Base-by-base conservation (phyloP, 2,113 vertebrate genomes). In the Gymnogyps californianus region DNA sequence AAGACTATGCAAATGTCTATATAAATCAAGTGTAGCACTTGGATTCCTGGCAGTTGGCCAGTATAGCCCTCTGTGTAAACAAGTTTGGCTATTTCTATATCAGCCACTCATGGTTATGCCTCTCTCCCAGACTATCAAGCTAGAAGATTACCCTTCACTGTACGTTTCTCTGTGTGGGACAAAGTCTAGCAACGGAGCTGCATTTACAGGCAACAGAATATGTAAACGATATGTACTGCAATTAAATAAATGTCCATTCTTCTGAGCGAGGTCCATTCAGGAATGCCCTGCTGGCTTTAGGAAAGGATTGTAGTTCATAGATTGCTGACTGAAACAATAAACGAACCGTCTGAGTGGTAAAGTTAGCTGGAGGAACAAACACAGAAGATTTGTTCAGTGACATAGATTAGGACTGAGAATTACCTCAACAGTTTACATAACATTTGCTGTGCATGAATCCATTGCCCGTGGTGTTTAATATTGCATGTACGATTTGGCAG, bases 391-490 rank as follows among this genome's bases (percentile, higher is more conserved):
- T 76, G 44, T 82, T 80, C 65, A 71, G 70, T 79, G 77, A 82
- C 71, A 85, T 78, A 91, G 94, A 94, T 82, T 69, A 83, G 52
- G 32, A 78, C 44, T 78, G 70, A 22, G 69, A 92, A 89, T 89
- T 77, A 74, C 58, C 93, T 89, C 47, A 67, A 18, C 40, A 71
- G 74, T 89, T 94, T 81, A 89, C 24, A 14, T 92, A 94, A 92
- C 65, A 67, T 92, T 94, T 92, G 44, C 57, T 95, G 52, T 52
- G 69, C 72, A 64, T 4, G 6, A 78, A 87, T 59, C 67, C 64
- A 36, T 75, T 84, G 77, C 65, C 86, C 84, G 80, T 91, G 77
- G 52, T 83, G 70, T 91, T 96, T 95, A 94, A 96, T 92, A 96
- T 76, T 95, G 83, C 81, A 79, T 89, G 44, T 49, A 74, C 32